Base-by-base conservation (phyloP, 2,797 vertebrate species). In the Sciurus vulgaris region DNA sequence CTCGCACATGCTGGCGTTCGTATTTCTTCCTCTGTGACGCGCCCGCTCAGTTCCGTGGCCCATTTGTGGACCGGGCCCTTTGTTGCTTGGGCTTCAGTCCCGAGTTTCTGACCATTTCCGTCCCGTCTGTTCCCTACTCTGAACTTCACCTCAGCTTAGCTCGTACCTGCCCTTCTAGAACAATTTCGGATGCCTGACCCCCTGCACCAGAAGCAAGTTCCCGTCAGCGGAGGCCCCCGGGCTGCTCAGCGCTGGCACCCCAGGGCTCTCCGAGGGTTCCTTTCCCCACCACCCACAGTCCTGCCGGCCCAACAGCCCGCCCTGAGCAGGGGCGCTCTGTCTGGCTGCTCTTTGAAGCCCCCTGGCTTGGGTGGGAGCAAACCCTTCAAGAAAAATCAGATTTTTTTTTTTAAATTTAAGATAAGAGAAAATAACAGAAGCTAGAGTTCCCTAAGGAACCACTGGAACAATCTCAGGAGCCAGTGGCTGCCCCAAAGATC, bases 391-490 rank as follows among this genome's bases (percentile, higher is more conserved):
- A 70, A 87, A 38, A 90, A 72, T 56, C 20, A 61, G n/a, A 47
- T 47, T 47, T 9, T 35, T 69, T 54, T 41, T 67, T 51, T 2
- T 24, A 56, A 7, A 15, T 51, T 51, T 51, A 77, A 70, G 51
- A 65, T 61, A 56, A 96, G 13, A 56, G 35, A 94, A 91, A 35
- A 24, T 44, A 87, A 96, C 70, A 94, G 47, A 81, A 54, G 54
- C 20, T 35, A 4, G 28, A 77, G 70, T 73, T 85, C 35, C 35
- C 13, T 89, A 17, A 82, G 41, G 56, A 92, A 33, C 35, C 69
- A 56, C 47, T 30, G 63, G 59, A 94, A 33, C n/a, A 77, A 78
- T 28, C 63, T 86, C 56, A 33, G 83, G 76, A 91, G 38, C 18
- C 63, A 13, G 38, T 3, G 2, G 20, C 49, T 82, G 38, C 82